phyloP scores from a whole-genome alignment of 2,113 vertebrate genomes.

The Cochlearius cochlearius region DNA sequence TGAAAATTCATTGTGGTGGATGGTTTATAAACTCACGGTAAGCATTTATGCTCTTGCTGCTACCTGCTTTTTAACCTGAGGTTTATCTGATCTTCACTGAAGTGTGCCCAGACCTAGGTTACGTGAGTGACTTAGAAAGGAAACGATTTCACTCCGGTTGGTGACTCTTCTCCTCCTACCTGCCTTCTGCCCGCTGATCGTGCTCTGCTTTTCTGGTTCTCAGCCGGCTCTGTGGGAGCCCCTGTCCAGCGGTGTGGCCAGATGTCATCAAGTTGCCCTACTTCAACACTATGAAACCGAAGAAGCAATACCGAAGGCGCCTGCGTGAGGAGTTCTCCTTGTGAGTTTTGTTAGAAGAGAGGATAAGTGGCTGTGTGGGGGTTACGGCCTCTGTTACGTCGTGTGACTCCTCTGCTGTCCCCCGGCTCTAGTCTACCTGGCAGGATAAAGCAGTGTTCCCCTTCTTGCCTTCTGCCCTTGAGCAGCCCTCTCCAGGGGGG shows the following conservation, averaged over 20 bases:
- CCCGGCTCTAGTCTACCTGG: neutral
- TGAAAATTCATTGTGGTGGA: neutral
- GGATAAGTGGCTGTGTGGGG: neutral
- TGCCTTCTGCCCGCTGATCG: rapidly evolving
- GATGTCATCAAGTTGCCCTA: constrained; percentile 98
- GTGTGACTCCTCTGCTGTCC: neutral
- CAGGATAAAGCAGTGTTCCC: neutral
- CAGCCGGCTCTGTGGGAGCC: constrained; percentile 95
- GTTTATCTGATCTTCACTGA: neutral
- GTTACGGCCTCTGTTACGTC: rapidly evolving
- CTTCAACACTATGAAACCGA: constrained; percentile 99
- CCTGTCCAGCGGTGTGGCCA: constrained; percentile 95
- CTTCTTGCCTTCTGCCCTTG: neutral
- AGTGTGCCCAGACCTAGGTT: neutral
- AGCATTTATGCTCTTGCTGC: neutral
- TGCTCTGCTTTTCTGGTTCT: neutral
- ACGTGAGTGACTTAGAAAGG: neutral
- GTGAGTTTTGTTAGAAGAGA: constrained; percentile 71
- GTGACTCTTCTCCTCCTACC: neutral
- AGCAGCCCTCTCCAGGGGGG: neutral
- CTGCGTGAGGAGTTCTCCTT: constrained; percentile 95
- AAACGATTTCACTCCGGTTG: rapidly evolving
- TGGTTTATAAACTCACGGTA: neutral
- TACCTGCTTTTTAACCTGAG: neutral
- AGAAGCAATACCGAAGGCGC: constrained; percentile 95